Evolutionary conservation across 1,140 invertebrate genomes (phyloP), one percentile per base, ranked within the genome.

Genomic region (Hypsibius dujardini): DNA sequence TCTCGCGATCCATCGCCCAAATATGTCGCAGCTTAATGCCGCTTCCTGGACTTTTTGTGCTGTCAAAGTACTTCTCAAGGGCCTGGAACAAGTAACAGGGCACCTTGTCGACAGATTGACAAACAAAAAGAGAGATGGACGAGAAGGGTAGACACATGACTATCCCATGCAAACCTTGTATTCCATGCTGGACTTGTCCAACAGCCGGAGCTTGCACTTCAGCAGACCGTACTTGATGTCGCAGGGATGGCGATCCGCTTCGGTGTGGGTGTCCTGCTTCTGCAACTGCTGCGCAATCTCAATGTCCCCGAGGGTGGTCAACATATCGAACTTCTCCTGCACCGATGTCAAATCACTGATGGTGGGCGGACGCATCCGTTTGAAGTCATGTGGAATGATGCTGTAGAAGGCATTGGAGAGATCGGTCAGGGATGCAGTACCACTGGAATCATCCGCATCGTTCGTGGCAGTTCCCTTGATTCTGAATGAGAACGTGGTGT

Each of bases 331-430:
- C 75, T 81, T 83, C 59, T 77, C 72, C 59, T 79, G 76, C 47
- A 82, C 71, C 1, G 72, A 69, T 71, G 79, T 79, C 14, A 73
- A 46, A 46, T 72, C 74, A 42, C 75, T 70, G 46, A 83, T 79
- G 2, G 76, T 72, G 2, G 78, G 79, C 2, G 81, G 82, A 12
- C 76, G 60, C 40, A 59, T 75, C 40, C 81, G 75, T 15, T 81
- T 81, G 76, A 82, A 82, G 73, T 78, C 76, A 73, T 83, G 82
- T 12, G 82, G 82, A 70, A 82, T 80, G 2, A 80, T 72, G 0
- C 81, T 83, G 76, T 80, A 83, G 73, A 83, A 83, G 71, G 75
- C 75, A 14, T 77, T 80, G 1, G 79, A 77, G 3, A 82, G 72
- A 1, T 75, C 73, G 47, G 71, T 74, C 15, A 80, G 67, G n/a